Evolutionary conservation across 2,113 vertebrate genomes (phyloP).

Genomic region (Orycteropus afer): DNA sequence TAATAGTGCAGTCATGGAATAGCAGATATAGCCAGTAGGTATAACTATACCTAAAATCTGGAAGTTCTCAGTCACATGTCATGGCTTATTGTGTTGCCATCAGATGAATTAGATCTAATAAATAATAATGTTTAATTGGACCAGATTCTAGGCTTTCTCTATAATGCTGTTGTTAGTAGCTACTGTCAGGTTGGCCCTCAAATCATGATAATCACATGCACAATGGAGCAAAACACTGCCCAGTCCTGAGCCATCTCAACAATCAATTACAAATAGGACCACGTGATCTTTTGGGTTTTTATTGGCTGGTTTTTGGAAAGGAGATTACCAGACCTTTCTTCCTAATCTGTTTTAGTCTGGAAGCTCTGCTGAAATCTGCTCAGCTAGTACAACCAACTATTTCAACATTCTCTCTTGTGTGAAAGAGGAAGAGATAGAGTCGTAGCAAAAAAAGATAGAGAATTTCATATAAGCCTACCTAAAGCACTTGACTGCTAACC

Average conservation of each 20-base stretch:
- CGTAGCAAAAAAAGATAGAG: neutral
- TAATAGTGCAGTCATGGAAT: neutral
- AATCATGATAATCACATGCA: neutral
- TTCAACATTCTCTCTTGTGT: neutral
- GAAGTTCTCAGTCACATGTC: neutral
- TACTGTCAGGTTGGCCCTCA: neutral
- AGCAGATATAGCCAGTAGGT: neutral
- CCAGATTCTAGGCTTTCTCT: neutral
- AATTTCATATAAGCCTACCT: conserved; percentile 2
- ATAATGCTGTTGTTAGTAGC: neutral
- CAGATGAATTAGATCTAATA: neutral
- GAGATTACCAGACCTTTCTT: neutral
- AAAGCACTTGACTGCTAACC: too few relatives aligned
- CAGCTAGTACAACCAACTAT: neutral
- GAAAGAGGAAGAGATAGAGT: neutral
- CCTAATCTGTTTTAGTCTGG: neutral
- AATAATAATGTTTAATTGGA: conserved; percentile 6
- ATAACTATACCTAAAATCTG: neutral
- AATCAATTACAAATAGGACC: neutral
- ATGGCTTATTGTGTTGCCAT: neutral
- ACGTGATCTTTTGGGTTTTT: neutral
- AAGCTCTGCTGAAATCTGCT: neutral
- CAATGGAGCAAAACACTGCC: neutral
- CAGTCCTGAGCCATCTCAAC: neutral
- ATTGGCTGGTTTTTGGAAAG: too few relatives aligned